phyloP scores from a whole-genome alignment of 2,797 vertebrate species.

The Babyrousa celebensis region DNA sequence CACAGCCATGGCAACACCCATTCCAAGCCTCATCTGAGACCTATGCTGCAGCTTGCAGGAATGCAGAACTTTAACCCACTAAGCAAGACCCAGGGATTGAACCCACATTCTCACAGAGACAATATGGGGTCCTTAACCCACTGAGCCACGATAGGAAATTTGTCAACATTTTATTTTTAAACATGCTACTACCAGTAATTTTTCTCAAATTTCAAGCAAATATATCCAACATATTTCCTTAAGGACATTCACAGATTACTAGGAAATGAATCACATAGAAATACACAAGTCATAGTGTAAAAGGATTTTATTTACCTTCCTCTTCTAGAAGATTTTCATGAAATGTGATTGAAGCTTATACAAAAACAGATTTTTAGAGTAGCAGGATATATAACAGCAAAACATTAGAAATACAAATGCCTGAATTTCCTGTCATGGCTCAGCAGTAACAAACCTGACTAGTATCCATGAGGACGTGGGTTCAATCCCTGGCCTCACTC shows the following conservation, averaged over 20 bases:
- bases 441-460: no score
- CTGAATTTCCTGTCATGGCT: neutral
- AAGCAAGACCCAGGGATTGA: no score
- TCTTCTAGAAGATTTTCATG: conserved; percentile 19
- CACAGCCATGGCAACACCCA: no score
- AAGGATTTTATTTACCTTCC: conserved; percentile 7
- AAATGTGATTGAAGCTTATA: neutral
- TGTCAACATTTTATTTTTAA: neutral
- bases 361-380: conserved; percentile 44
- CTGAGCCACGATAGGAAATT: no score
- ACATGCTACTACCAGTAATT: neutral
- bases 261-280: conserved; percentile 30
- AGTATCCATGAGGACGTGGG: no score
- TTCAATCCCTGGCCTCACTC: no score
- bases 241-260: neutral
- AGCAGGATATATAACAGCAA: neutral
- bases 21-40: no score
- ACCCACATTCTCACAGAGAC: no score
- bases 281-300: neutral
- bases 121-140: no score
- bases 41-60: no score
- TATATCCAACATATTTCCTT: neutral
- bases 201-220: conserved; percentile 55
- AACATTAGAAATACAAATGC: conserved; percentile 13
- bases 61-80: no score